Conservation (phyloP, 2,113 vertebrate species). For the Scortum barcoo region DNA sequence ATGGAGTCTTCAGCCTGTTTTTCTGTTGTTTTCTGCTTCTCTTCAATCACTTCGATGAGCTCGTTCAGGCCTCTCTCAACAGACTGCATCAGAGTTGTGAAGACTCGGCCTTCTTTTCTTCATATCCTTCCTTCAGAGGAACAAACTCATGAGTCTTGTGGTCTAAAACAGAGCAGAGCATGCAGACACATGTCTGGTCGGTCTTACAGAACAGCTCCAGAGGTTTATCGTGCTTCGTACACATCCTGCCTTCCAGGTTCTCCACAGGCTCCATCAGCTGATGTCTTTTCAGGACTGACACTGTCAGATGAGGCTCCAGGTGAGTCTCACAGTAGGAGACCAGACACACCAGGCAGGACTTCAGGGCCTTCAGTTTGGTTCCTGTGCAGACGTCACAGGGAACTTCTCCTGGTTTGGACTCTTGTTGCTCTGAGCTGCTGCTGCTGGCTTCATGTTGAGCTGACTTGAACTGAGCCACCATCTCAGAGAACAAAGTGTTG, state of each 20-base stretch:
- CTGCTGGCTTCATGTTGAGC: constrained; percentile 11
- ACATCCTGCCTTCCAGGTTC: constrained; percentile 45
- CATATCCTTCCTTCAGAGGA: constrained; percentile 19
- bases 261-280: constrained; percentile 43
- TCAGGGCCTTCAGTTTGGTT: constrained; percentile 43
- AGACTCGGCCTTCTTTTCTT: background rate
- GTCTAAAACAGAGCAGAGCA: background rate
- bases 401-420: constrained; percentile 24
- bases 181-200: constrained; percentile 37
- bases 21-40: background rate
- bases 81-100: background rate
- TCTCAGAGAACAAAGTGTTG: constrained; percentile 35
- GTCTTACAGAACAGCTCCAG: constrained; percentile 48
- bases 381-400: constrained; percentile 40
- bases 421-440: constrained; percentile 9
- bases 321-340: constrained; percentile 33
- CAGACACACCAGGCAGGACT: constrained; percentile 42
- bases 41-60: accelerated
- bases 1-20: background rate
- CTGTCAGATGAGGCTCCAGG: constrained; percentile 29
- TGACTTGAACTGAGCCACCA: background rate
- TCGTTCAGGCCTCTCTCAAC: background rate
- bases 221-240: constrained; percentile 36
- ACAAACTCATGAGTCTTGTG: constrained; percentile 2
- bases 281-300: background rate